phyloP scores from a whole-genome alignment of 2,888 invertebrate genomes.

The Macropis europaea region DNA sequence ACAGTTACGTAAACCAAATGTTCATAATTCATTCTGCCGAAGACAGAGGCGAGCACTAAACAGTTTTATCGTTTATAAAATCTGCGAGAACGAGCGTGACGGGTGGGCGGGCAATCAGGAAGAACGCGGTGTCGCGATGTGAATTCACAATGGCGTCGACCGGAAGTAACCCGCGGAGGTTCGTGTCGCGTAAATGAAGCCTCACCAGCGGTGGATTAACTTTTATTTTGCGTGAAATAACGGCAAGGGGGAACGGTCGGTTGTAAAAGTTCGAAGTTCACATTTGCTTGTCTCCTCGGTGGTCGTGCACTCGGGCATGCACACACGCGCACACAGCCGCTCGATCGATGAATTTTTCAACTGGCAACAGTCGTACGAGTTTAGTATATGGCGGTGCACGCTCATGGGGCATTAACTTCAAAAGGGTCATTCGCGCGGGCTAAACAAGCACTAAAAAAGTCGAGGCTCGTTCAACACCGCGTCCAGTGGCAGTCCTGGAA shows the following conservation, averaged over 20 bases:
- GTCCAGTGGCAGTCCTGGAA: constrained; percentile 44
- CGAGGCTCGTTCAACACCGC: constrained; percentile 50
- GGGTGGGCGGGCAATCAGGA: constrained; percentile 8
- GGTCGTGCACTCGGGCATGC: too few relatives aligned
- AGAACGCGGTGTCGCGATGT: constrained; percentile 4
- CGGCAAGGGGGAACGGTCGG: background rate
- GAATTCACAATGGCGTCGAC: constrained; percentile 24
- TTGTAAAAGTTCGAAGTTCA: constrained; percentile 36
- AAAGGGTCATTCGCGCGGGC: constrained; percentile 61
- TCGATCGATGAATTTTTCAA: constrained; percentile 62
- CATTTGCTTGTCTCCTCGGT: constrained; percentile 1
- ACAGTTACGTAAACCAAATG: too few relatives aligned
- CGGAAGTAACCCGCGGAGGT: constrained; percentile 1
- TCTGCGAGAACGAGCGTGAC: background rate
- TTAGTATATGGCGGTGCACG: constrained; percentile 49
- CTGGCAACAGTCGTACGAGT: constrained; percentile 59
- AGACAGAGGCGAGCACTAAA: too few relatives aligned
- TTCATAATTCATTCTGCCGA: constrained; percentile 20
- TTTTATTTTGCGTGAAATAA: constrained; percentile 20
- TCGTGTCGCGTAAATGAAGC: constrained; percentile 29
- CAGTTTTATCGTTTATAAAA: too few relatives aligned
- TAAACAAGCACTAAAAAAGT: constrained; percentile 67
- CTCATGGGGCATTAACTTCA: constrained; percentile 65
- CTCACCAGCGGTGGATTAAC: constrained; percentile 21
- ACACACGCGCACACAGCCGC: background rate